phyloP scores from a whole-genome alignment of 2,888 invertebrate genomes.

The Drosophila tripunctata region DNA sequence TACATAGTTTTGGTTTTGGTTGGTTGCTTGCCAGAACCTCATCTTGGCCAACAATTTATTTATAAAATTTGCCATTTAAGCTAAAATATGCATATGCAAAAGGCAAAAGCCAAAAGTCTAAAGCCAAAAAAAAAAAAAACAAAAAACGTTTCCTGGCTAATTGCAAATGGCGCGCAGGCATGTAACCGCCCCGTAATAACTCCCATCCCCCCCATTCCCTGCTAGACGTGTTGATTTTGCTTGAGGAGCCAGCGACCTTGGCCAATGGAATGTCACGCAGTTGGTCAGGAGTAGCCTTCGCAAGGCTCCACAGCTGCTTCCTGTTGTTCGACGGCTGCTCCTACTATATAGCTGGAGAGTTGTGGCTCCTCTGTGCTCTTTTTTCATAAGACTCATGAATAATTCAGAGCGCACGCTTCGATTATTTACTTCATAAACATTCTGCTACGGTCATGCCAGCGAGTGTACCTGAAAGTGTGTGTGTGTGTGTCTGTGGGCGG shows the following conservation, averaged over 20 bases:
- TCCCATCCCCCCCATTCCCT: not conserved
- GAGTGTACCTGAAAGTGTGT: not conserved
- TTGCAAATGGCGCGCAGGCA: constrained; percentile 58
- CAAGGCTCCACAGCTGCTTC: constrained; percentile 39
- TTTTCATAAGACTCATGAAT: constrained; percentile 80
- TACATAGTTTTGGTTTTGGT: constrained; percentile 3
- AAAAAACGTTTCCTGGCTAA: constrained; percentile 48
- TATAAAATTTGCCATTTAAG: constrained; percentile 33
- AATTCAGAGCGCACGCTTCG: constrained; percentile 79
- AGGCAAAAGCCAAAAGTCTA: constrained; percentile 9
- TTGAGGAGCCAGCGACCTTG: constrained; percentile 45
- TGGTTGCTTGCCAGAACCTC: not conserved
- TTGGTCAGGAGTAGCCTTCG: constrained; percentile 27
- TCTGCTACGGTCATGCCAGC: constrained; percentile 27
- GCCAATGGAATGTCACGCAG: constrained; percentile 65
- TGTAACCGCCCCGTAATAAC: constrained; percentile 6
- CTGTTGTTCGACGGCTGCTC: constrained; percentile 18
- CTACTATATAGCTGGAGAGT: constrained; percentile 6
- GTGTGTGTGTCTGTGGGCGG: not conserved
- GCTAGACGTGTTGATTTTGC: constrained; percentile 37
- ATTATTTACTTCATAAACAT: constrained; percentile 81
- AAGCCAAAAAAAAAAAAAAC: not conserved
- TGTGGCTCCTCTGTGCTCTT: constrained; percentile 27
- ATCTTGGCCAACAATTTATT: constrained; percentile 31
- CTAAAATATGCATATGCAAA: constrained; percentile 58